Percentiles rank a stretch among this genome's conserved stretches.
Evolutionary conservation across 2,113 vertebrate species (phyloP).

Genomic region (Zosterops borbonicus): DNA sequence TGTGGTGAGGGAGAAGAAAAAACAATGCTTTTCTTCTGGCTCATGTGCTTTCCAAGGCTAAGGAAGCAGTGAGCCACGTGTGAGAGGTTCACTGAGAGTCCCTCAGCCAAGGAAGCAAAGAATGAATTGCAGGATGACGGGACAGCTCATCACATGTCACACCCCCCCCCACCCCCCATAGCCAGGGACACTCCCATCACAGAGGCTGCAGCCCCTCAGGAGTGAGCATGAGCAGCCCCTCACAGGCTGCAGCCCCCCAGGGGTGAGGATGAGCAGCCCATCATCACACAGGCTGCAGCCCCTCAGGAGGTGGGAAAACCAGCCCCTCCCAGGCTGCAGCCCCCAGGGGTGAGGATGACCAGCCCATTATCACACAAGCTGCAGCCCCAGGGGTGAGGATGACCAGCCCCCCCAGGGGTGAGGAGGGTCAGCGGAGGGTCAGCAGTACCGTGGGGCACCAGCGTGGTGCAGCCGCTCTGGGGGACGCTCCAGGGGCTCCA

Average conservation of each 20-base stretch:
- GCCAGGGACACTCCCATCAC: background rate
- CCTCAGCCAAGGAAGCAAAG: background rate
- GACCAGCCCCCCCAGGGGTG: background rate
- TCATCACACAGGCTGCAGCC: too few species aligned
- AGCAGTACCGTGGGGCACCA: constrained; percentile 86
- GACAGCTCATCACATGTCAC: background rate
- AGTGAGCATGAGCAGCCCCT: background rate
- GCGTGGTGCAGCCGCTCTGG: constrained; percentile 82
- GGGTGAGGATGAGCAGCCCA: background rate
- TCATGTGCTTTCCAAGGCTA: background rate
- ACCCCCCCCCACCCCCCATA: background rate
- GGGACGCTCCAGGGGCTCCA: constrained; percentile 98
- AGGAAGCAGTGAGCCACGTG: background rate
- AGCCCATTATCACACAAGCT: background rate
- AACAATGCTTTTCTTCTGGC: background rate
- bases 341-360: background rate
- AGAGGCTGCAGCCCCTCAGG: background rate
- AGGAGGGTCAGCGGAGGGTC: background rate
- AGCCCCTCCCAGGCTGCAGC: background rate
- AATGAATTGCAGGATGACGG: background rate
- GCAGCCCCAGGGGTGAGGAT: background rate
- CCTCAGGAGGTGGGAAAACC: too few species aligned
- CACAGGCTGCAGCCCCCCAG: background rate
- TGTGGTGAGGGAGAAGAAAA: background rate
- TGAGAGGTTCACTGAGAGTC: background rate